Percentiles rank a stretch among this genome's conserved stretches.
phyloP scores from a whole-genome alignment of 2,113 vertebrate species.

The Tragulus kanchil region DNA sequence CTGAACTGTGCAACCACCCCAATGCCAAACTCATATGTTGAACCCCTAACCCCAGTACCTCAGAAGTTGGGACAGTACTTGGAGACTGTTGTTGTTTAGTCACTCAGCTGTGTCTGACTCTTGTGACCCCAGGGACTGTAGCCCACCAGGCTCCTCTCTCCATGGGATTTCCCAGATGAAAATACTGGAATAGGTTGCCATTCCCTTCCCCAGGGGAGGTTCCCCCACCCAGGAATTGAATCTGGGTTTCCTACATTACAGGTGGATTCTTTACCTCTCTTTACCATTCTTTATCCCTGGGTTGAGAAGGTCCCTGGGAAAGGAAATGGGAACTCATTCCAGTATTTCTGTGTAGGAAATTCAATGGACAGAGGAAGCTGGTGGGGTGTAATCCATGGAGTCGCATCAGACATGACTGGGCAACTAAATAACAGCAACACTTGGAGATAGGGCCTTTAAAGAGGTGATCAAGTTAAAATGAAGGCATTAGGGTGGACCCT shows the following conservation, averaged over 20 bases:
- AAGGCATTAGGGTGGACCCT: too few relatives aligned
- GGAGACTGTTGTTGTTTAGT: not conserved
- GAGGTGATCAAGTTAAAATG: not conserved
- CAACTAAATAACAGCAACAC: not conserved
- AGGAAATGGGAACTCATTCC: not conserved
- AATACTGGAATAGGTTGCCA: too few relatives aligned
- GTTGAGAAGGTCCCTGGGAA: not conserved
- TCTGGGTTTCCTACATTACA: not conserved
- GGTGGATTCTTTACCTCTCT: not conserved
- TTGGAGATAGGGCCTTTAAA: not conserved
- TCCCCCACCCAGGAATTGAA: not conserved
- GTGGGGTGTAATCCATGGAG: not conserved
- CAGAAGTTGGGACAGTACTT: not conserved
- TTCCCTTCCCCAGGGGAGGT: not conserved
- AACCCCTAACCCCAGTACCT: not conserved
- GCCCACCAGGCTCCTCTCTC: too few relatives aligned
- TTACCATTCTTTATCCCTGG: not conserved
- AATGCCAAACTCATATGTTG: not conserved
- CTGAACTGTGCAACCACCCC: not conserved
- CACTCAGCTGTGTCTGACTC: too few relatives aligned
- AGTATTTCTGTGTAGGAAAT: not conserved
- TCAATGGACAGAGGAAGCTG: not conserved
- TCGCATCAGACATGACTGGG: not conserved
- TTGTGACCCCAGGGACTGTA: too few relatives aligned
- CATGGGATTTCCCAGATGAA: too few relatives aligned